Evolutionary conservation across 2,888 invertebrate genomes (phyloP), one percentile per base, ranked within the genome.

Genomic region (Orchesellides sinensis): DNA sequence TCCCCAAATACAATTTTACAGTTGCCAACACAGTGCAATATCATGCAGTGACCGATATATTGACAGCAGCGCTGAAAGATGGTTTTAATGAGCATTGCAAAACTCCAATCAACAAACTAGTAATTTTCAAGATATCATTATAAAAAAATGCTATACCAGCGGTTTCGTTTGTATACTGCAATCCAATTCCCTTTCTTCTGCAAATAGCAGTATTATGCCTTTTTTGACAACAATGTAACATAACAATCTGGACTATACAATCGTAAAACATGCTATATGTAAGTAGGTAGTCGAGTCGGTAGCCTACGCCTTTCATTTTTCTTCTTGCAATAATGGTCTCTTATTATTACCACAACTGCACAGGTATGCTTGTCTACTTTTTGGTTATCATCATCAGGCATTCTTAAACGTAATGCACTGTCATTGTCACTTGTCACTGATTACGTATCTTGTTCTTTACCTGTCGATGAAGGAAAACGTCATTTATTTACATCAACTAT

Each of bases 371-470:
- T 21, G 47, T 27, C 49, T 21, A 52, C 52, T 52, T 52, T 52
- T 69, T 17, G 54, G 49, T 54, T 35, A 65, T 21, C 29, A 65
- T 23, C 49, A 66, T 65, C 21, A 35, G 14, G 27, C 61, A 56
- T 45, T 14, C 12, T 52, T 65, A 19, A 25, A 56, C 27, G 14
- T 40, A 70, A 52, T 61, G 49, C 73, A 66, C 47, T 73, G 73
- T 81, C 80, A 80, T 80, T 80, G 80, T 81, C 80, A 81, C 80
- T 81, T 81, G 68, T 68, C 73, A 66, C 68, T 81, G 80, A 81
- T 81, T 81, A 35, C 56, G 68, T 49, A 70, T 80, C 79, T 70
- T 65, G 72, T 80, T 72, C 68, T 80, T 52, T 72, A 47, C 79
- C 63, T 80, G 72, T 72, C 72, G 70, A 56, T 70, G 56, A 59